A percentile compares a stretch with the other conserved stretches of the same genome.
phyloP scores from a whole-genome alignment of 2,888 invertebrate genomes.

The Drosophila nr. fundita region DNA sequence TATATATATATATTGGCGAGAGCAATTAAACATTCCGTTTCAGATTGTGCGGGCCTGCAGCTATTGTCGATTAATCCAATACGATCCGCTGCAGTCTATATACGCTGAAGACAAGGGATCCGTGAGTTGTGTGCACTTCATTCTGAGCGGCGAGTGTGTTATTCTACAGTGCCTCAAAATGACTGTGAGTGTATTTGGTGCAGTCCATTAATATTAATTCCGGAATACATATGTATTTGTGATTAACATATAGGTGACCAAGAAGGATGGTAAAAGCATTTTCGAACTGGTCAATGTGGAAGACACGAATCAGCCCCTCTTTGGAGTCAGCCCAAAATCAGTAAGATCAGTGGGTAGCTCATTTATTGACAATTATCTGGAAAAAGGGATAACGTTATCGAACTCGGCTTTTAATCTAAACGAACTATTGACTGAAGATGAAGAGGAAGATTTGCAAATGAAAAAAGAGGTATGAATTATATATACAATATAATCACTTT shows the following conservation, averaged over 20 bases:
- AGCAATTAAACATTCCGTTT: neutral
- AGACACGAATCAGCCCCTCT: neutral
- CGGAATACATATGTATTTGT: too few relatives aligned
- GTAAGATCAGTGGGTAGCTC: neutral
- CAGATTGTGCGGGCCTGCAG: slow-evolving; percentile 74
- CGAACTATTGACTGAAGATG: slow-evolving; percentile 39
- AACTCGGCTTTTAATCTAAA: slow-evolving; percentile 18
- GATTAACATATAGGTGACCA: neutral
- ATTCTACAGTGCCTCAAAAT: slow-evolving; percentile 83
- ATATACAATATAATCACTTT: neutral
- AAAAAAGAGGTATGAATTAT: slow-evolving; percentile 32
- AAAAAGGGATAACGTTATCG: neutral
- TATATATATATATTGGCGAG: too few relatives aligned
- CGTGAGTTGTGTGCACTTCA: slow-evolving; percentile 80
- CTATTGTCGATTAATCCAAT: slow-evolving; percentile 74
- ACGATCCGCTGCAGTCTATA: slow-evolving; percentile 81
- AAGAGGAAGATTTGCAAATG: slow-evolving; percentile 25
- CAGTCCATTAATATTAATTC: neutral
- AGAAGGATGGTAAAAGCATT: slow-evolving; percentile 16
- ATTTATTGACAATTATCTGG: neutral
- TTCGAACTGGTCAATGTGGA: slow-evolving; percentile 26
- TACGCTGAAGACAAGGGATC: slow-evolving; percentile 80
- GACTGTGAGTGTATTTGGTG: slow-evolving; percentile 52
- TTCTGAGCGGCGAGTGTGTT: slow-evolving; percentile 83
- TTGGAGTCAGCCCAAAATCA: neutral